phyloP scores from a whole-genome alignment of 2,888 invertebrate genomes.

The Hanleya hanleyi region DNA sequence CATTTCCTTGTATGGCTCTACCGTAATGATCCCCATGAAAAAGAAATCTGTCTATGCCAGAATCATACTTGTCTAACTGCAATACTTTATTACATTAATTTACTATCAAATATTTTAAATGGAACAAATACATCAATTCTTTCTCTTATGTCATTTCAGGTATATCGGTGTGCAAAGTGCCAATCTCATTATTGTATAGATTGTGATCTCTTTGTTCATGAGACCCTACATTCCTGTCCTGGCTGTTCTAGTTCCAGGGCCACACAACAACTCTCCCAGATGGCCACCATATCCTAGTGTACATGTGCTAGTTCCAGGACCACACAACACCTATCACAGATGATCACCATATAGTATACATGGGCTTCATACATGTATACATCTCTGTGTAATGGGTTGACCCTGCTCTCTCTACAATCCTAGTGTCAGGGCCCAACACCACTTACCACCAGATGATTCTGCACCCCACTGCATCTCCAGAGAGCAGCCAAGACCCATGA shows the following conservation, averaged over 20 bases:
- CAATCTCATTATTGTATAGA: conserved; percentile 89
- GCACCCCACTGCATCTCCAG: too few species aligned
- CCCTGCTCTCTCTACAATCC: too few species aligned
- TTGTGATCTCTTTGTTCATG: conserved; percentile 96
- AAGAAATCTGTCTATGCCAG: not conserved
- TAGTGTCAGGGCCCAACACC: too few species aligned
- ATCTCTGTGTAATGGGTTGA: too few species aligned
- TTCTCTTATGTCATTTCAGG: conserved; percentile 75
- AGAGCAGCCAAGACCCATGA: too few species aligned
- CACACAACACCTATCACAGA: conserved; percentile 42
- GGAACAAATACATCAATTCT: not conserved
- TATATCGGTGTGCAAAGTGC: conserved; percentile 89
- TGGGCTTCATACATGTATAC: too few species aligned
- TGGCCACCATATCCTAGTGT: not conserved
- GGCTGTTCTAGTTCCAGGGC: conserved; percentile 79
- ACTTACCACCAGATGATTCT: too few species aligned
- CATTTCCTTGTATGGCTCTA: too few species aligned
- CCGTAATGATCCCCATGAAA: too few species aligned
- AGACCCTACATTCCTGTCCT: conserved; percentile 95
- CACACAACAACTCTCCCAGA: conserved; percentile 41
- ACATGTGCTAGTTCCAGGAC: conserved; percentile 77
- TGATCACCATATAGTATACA: too few species aligned
- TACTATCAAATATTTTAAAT: not conserved
- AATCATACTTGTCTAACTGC: not conserved
- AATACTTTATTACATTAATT: not conserved